Base-by-base conservation (phyloP, 2,888 invertebrate genomes). In the Polia nebulosa region DNA sequence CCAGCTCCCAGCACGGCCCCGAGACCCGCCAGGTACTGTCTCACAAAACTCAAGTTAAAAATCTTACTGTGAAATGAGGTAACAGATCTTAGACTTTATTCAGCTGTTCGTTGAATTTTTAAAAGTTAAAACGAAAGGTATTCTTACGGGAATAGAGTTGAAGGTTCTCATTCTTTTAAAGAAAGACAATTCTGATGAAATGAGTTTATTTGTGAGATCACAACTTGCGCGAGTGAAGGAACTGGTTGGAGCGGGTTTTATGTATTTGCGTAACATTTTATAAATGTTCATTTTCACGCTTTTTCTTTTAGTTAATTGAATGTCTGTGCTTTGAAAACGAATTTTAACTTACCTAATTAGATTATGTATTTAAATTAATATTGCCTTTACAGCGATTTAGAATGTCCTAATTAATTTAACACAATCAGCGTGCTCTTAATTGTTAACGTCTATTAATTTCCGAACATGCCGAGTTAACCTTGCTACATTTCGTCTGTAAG, bases 21-120 rank as follows among this genome's bases (percentile, higher is more conserved):
- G 56, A 32, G 44, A 45, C 32, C 55, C 57, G 55, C 64, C 59
- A 68, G 71, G 81, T 80, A 81, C 72, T 55, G 72, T 63, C 72
- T 76, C 70, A 66, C 60, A 72, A n/a, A 70, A 76, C 68, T 76
- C 66, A 72, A 47, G 71, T 72, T 82, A 53, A 84, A 80, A 83
- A 80, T 84, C 78, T 84, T 73, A 80, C 78, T 73, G 71, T 82
- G 74, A 80, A 82, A 82, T 82, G 81, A 84, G 76, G 76, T 73
- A 84, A 80, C 78, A 75, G 84, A 84, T 83, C 84, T 73, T 59
- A 36, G 63, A 72, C 63, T 83, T 81, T 80, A 82, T 75, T 81
- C 74, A 64, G 71, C 61, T 72, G 62, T 72, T 74, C 74, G 70
- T 71, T 80, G 78, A 76, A 73, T 78, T 80, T 80, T 74, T 71